These are phyloP conservation scores for Micrasema minimum DNA, from an alignment of 1,140 invertebrate species.

Conservation along the genomic window DNA sequence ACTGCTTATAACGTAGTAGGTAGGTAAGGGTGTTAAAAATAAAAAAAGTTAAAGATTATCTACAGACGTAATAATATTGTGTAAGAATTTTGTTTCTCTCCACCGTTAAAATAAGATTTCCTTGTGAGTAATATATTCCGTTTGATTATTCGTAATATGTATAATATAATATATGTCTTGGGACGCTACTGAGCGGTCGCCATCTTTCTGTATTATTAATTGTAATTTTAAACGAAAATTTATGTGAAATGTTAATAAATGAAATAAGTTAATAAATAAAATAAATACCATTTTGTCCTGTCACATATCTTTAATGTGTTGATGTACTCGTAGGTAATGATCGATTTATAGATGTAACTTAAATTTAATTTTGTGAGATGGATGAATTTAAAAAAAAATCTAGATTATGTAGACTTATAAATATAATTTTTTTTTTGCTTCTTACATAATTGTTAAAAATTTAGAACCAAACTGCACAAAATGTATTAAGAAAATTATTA, in stretches of 20 bases:
- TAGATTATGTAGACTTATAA: background rate
- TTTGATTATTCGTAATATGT: background rate
- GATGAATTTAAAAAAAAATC: background rate
- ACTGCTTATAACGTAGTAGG: background rate
- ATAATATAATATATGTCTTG: background rate
- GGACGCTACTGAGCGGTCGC: too few species aligned
- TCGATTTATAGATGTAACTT: too few species aligned
- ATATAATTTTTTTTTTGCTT: background rate
- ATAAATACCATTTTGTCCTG: background rate
- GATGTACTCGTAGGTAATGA: background rate
- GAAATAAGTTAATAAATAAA: background rate
- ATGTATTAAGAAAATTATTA: background rate
- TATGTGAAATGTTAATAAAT: too few species aligned
- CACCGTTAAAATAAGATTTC: background rate
- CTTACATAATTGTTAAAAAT: background rate
- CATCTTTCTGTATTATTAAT: too few species aligned
- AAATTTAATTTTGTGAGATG: too few species aligned
- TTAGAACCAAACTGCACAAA: background rate
- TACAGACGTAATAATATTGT: background rate
- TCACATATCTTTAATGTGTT: background rate
- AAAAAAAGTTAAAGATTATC: background rate
- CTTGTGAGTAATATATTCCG: background rate
- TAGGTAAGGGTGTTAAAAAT: background rate
- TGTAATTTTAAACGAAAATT: too few species aligned
- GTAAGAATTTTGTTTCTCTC: background rate